phyloP scores from a whole-genome alignment of 2,113 vertebrate species.

The Mionectes macconnelli region DNA sequence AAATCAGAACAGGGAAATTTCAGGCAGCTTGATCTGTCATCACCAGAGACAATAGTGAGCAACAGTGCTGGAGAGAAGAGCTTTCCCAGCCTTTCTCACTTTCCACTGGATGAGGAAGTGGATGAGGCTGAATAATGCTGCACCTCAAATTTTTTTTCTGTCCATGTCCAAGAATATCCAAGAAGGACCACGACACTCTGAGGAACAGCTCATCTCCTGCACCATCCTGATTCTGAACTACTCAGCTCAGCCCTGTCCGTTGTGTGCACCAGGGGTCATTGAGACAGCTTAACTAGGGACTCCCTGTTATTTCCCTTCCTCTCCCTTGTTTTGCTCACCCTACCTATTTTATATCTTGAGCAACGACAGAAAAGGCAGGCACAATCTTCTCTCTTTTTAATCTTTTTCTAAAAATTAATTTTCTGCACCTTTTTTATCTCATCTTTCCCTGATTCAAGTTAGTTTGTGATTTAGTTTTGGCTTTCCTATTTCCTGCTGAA shows the following conservation, averaged over 20 bases:
- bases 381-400: background rate
- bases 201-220: background rate
- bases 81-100: background rate
- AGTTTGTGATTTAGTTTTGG: background rate
- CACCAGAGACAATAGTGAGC: background rate
- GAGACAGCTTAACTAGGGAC: background rate
- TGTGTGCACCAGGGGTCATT: accelerated
- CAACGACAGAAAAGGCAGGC: background rate
- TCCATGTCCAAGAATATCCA: background rate
- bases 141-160: background rate
- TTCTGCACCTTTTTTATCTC: background rate
- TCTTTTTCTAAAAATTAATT: background rate
- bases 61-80: background rate
- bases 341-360: background rate
- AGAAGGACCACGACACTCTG: background rate
- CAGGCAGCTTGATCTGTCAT: background rate
- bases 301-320: background rate
- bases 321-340: background rate
- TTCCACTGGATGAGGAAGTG: background rate
- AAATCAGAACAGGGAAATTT: background rate
- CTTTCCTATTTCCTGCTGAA: background rate
- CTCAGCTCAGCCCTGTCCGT: background rate
- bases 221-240: background rate
- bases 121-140: background rate
- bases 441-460: background rate